phyloP scores from a whole-genome alignment of 2,797 vertebrate genomes.

The Pelobates cultripes region DNA sequence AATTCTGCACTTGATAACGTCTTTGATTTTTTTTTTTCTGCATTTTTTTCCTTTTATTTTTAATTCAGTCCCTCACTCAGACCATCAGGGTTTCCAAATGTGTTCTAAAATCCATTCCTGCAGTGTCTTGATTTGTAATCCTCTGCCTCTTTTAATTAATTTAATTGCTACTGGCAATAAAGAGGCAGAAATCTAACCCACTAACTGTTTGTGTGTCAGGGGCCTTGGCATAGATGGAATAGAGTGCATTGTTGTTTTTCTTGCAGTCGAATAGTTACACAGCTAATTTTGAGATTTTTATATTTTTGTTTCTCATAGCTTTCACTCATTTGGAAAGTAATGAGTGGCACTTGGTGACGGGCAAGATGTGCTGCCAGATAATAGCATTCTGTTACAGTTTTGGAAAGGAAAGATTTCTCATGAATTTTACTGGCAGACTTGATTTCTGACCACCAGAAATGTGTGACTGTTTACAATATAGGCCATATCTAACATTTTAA shows the following conservation, averaged over 20 bases:
- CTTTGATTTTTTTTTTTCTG: background rate
- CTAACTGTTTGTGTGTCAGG: background rate
- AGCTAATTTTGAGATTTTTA: background rate
- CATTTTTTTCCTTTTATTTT: background rate
- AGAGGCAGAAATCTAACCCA: background rate
- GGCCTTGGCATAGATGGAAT: background rate
- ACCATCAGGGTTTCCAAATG: background rate
- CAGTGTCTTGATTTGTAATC: slow-evolving; percentile 21
- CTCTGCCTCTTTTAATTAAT: slow-evolving; percentile 14
- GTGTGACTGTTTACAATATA: too few relatives aligned
- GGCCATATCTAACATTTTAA: too few relatives aligned
- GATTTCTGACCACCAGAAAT: too few relatives aligned
- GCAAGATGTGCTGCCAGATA: too few relatives aligned
- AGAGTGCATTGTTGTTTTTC: background rate
- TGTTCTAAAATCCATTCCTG: slow-evolving; percentile 9
- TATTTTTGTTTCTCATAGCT: too few relatives aligned
- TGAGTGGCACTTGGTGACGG: too few relatives aligned
- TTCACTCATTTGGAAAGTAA: too few relatives aligned
- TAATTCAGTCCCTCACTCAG: background rate
- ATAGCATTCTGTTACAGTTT: too few relatives aligned
- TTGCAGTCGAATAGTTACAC: background rate
- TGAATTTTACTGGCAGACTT: too few relatives aligned
- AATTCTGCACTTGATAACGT: background rate
- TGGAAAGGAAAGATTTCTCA: too few relatives aligned
- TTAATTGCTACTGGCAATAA: slow-evolving; percentile 14